These are phyloP conservation scores for Carabus problematicus DNA, from an alignment of 2,888 invertebrate genomes.

Conservation along the genomic window DNA sequence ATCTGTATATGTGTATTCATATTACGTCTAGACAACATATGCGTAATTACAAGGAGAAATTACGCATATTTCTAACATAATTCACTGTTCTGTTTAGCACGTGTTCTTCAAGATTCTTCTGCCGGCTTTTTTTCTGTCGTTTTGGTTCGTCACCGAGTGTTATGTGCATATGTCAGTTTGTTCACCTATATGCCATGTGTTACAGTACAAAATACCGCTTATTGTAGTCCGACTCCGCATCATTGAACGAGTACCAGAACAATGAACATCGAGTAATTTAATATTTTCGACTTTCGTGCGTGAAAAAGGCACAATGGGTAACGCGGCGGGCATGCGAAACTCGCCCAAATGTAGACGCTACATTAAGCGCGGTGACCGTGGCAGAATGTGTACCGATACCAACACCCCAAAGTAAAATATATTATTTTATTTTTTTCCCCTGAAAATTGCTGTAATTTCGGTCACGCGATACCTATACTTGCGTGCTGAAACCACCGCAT, in stretches of 20 bases:
- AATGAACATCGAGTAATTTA: conserved; percentile 45
- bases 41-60: too few species aligned
- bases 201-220: conserved; percentile 25
- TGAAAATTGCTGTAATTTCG: conserved; percentile 50
- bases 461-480: conserved; percentile 47
- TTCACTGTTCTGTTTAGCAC: too few species aligned
- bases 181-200: conserved; percentile 17
- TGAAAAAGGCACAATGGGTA: conserved; percentile 44
- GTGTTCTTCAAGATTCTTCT: too few species aligned
- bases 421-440: conserved; percentile 42
- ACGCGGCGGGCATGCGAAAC: background rate
- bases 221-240: conserved; percentile 32
- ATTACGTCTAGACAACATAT: too few species aligned
- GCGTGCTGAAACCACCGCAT: conserved; percentile 38
- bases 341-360: conserved; percentile 4
- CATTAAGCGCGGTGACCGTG: too few species aligned
- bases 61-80: too few species aligned
- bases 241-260: conserved; percentile 43
- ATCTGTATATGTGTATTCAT: too few species aligned
- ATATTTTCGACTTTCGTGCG: conserved; percentile 46
- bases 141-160: too few species aligned
- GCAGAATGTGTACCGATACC: conserved; percentile 17
- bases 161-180: conserved; percentile 9
- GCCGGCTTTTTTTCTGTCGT: too few species aligned
- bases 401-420: conserved; percentile 49